These are phyloP conservation scores for Zoanthus sociatus DNA, from an alignment of 92 coral and sea anemone species.

Conservation along the genomic window DNA sequence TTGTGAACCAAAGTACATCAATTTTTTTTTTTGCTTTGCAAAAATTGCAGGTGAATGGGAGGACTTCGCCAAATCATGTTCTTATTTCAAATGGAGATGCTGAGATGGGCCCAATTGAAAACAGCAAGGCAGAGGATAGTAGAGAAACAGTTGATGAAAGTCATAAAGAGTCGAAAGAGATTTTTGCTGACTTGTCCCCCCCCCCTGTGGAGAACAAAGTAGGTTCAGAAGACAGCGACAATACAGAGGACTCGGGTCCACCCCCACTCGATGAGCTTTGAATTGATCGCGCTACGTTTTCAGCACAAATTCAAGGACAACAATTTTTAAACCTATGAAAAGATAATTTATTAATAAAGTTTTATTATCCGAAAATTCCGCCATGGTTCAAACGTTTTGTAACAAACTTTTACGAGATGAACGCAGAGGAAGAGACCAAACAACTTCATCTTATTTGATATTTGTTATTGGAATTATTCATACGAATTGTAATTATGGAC, in stretches of 20 bases:
- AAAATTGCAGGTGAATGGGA: conserved; percentile 1
- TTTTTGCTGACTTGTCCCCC: background rate
- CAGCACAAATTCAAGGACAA: background rate
- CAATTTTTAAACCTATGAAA: background rate
- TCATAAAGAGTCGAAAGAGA: background rate
- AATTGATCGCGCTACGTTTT: background rate
- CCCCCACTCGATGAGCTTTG: background rate
- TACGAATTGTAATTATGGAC: no score
- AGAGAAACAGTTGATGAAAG: background rate
- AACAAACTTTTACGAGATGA: no score
- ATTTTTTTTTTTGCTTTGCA: no score
- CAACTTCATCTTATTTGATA: no score
- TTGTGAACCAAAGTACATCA: no score
- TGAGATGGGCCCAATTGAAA: background rate
- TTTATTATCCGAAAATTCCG: no score
- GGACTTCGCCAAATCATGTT: background rate
- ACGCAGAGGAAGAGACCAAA: no score
- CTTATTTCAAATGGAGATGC: background rate
- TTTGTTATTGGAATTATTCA: no score
- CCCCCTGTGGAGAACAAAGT: background rate
- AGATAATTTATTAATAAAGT: no score
- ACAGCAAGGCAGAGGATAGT: background rate
- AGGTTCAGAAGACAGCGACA: background rate
- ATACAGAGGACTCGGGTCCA: background rate
- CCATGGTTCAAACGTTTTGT: no score